These are phyloP conservation scores for Vicugna pacos DNA, from an alignment of 2,113 vertebrate species.

Conservation along the genomic window DNA sequence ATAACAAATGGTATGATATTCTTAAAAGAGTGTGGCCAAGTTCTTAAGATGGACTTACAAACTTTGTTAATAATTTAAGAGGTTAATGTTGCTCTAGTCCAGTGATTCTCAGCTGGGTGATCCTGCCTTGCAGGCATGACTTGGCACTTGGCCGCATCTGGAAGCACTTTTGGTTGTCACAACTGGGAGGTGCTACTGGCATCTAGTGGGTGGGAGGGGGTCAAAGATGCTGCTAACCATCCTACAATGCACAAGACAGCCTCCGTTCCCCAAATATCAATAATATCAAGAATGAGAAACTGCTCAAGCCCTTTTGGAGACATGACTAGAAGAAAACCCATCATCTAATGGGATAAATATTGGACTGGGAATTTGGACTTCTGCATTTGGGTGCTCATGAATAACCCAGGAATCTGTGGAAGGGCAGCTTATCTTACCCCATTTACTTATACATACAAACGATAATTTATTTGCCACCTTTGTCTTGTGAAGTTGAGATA, in stretches of 20 bases:
- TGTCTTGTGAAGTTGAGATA: neutral
- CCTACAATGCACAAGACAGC: no score
- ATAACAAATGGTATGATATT: neutral
- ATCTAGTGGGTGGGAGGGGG: neutral
- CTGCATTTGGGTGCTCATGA: neutral
- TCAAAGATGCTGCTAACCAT: neutral
- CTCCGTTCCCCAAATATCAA: neutral
- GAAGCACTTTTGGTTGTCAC: neutral
- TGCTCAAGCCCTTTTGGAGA: neutral
- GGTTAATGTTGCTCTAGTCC: neutral
- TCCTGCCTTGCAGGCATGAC: neutral
- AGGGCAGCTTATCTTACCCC: neutral
- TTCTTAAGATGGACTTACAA: neutral
- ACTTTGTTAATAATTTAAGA: slow-evolving; percentile 13
- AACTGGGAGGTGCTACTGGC: neutral
- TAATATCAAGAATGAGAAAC: neutral
- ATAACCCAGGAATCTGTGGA: neutral
- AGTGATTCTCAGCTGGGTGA: neutral
- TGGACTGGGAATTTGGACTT: neutral
- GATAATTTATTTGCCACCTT: neutral
- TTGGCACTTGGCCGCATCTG: neutral
- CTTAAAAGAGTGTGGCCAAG: neutral
- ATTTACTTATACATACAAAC: neutral
- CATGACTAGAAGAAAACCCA: neutral
- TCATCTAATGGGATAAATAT: neutral